Conservation (phyloP, 2,113 vertebrate genomes). For the Zosterops hypoxanthus region DNA sequence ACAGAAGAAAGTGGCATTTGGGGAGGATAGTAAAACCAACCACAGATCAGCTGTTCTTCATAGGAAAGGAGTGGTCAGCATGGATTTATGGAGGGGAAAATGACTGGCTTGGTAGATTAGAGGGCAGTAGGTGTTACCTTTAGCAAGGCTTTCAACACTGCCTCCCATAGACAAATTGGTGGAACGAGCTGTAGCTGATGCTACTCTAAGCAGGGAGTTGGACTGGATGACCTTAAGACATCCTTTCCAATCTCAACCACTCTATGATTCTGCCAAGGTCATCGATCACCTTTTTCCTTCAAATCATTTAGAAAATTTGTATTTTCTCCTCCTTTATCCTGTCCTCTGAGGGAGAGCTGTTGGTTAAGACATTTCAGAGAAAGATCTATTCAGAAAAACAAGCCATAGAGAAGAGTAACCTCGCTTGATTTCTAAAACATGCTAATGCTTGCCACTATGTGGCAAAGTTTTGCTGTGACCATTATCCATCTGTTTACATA, state of each 20-base stretch:
- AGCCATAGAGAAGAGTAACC: background rate
- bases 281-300: background rate
- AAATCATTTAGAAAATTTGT: background rate
- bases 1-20: background rate
- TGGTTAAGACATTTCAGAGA: background rate
- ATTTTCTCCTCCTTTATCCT: background rate
- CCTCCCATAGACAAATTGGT: background rate
- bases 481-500: background rate
- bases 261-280: background rate
- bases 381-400: background rate
- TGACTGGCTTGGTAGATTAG: background rate
- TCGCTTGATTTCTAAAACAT: background rate
- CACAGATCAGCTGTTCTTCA: background rate
- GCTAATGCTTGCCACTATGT: background rate
- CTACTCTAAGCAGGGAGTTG: background rate
- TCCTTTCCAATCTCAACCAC: background rate
- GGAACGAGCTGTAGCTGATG: background rate
- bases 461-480: background rate
- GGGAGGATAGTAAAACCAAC: background rate
- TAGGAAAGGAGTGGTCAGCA: background rate
- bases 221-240: background rate
- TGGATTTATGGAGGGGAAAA: background rate
- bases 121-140: background rate
- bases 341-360: background rate
- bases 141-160: background rate